phyloP scores from a whole-genome alignment of 2,797 vertebrate genomes.

The Eulemur mongoz region DNA sequence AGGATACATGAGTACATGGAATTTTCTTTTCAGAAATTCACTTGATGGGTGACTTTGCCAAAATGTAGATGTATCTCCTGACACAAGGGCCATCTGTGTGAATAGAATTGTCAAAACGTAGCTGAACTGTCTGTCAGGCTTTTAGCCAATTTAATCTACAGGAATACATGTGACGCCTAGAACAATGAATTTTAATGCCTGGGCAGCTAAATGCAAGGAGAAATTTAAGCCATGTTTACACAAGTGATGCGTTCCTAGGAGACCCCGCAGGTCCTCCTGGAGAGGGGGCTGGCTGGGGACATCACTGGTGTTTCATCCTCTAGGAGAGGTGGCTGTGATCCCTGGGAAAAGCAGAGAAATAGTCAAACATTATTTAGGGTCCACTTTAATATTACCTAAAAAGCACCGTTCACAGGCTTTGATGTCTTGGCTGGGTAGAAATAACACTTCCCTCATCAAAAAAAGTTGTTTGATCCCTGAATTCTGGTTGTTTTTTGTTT shows the following conservation, averaged over 20 bases:
- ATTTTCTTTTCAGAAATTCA: constrained; percentile 48
- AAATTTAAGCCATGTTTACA: constrained; percentile 35
- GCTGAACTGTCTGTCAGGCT: not conserved
- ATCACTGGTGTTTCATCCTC: not conserved
- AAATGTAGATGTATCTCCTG: not conserved
- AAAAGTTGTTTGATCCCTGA: constrained; percentile 68
- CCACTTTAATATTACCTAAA: constrained; percentile 62
- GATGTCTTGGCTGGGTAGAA: constrained; percentile 62
- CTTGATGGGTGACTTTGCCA: not conserved
- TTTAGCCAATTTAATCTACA: constrained; percentile 42
- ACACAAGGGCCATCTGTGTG: not conserved
- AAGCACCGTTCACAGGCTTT: constrained; percentile 42
- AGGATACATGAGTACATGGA: not conserved
- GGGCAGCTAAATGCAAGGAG: constrained; percentile 9
- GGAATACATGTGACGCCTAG: not conserved
- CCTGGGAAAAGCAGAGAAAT: constrained; percentile 13
- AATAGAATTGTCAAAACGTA: not conserved
- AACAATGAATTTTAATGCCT: constrained; percentile 39
- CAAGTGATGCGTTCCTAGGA: not conserved
- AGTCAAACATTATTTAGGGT: constrained; percentile 51
- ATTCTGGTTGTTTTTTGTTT: constrained; percentile 3
- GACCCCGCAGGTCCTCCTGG: not conserved
- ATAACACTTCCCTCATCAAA: constrained; percentile 66
- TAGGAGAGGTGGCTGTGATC: not conserved
- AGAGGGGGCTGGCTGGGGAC: not conserved